Conservation (phyloP, 2,113 vertebrate species). For the Sturnira hondurensis region DNA sequence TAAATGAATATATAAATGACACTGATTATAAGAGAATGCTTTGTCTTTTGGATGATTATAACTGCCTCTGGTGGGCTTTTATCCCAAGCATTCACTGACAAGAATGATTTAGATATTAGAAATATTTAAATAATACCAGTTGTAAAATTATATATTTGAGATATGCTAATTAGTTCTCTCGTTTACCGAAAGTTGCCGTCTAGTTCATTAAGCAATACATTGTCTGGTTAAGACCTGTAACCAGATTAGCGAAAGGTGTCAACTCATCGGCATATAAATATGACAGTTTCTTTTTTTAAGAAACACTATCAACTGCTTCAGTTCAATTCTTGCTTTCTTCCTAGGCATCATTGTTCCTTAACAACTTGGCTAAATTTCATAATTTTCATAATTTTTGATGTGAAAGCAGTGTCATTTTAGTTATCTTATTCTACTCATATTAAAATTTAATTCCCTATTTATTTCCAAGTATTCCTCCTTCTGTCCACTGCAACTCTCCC, state of each 20-base stretch:
- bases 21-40: background rate
- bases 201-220: background rate
- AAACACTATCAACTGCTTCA: background rate
- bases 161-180: background rate
- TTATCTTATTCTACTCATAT: background rate
- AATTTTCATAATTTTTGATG: background rate
- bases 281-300: background rate
- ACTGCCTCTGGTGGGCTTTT: background rate
- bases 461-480: background rate
- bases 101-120: background rate
- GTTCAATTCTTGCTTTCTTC: background rate
- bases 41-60: background rate
- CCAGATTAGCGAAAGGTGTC: background rate
- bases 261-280: background rate
- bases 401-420: background rate
- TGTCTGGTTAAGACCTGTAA: background rate
- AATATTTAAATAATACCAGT: background rate
- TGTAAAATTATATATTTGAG: background rate
- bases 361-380: background rate
- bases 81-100: background rate
- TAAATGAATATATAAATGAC: background rate
- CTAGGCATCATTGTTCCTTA: background rate
- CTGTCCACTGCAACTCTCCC: background rate
- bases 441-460: background rate
- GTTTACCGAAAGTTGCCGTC: background rate